phyloP scores from a whole-genome alignment of 2,113 vertebrate genomes.

The Scopus umbretta region DNA sequence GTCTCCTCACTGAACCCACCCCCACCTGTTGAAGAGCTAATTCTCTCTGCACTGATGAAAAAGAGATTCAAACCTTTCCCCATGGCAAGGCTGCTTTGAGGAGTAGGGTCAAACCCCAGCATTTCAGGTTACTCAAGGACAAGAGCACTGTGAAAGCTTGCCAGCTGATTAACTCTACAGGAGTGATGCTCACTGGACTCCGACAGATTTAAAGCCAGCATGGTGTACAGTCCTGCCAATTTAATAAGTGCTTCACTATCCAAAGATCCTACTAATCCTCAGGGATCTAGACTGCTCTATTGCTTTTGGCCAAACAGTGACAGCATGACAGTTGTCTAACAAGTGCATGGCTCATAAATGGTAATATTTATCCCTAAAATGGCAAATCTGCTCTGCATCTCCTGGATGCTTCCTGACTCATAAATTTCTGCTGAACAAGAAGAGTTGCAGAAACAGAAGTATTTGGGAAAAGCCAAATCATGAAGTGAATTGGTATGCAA shows the following conservation, averaged over 20 bases:
- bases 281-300: background rate
- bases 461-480: background rate
- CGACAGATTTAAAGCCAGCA: background rate
- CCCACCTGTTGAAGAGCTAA: background rate
- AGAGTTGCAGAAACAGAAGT: background rate
- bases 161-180: background rate
- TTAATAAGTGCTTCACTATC: background rate
- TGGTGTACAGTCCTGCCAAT: background rate
- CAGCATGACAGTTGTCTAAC: background rate
- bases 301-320: background rate
- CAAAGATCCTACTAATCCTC: background rate
- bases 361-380: background rate
- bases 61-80: background rate
- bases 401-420: background rate
- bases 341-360: background rate
- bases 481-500: background rate
- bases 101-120: background rate
- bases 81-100: background rate
- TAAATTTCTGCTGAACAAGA: background rate
- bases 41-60: background rate
- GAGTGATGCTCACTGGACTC: background rate
- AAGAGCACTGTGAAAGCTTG: background rate
- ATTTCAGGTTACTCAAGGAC: background rate
- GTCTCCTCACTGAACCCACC: background rate
- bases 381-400: background rate